phyloP scores from a whole-genome alignment of 2,888 invertebrate species.

The Orchesella flavescens region DNA sequence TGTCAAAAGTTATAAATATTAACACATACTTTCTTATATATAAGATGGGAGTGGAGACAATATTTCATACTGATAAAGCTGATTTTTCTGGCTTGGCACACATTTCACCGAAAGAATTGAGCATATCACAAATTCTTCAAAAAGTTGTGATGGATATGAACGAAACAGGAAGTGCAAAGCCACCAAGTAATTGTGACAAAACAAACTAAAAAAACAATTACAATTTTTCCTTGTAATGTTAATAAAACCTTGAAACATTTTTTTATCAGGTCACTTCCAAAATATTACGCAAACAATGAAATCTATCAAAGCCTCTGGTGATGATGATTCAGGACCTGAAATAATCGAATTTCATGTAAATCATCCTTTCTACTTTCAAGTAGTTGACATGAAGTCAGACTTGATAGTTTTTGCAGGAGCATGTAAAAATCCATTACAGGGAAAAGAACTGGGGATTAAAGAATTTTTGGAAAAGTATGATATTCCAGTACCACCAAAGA shows the following conservation, averaged over 20 bases:
- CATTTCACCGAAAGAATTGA: conserved; percentile 30
- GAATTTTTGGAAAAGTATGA: conserved; percentile 48
- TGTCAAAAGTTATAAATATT: too few relatives aligned
- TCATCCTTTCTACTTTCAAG: conserved; percentile 58
- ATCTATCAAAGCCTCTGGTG: not conserved
- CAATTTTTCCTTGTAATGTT: too few relatives aligned
- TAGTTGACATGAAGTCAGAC: conserved; percentile 54
- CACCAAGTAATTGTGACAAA: conserved; percentile 43
- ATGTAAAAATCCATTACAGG: conserved; percentile 47
- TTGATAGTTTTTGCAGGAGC: conserved; percentile 46
- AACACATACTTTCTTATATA: not conserved
- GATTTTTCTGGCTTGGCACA: conserved; percentile 45
- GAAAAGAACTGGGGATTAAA: conserved; percentile 26
- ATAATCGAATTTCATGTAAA: conserved; percentile 48
- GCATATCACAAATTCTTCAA: conserved; percentile 46
- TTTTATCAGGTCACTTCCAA: conserved; percentile 15
- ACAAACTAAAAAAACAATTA: too few relatives aligned
- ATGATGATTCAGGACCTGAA: conserved; percentile 1
- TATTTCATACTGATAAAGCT: conserved; percentile 41
- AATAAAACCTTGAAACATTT: not conserved
- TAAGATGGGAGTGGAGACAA: conserved; percentile 51
- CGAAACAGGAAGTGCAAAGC: conserved; percentile 24
- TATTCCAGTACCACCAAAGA: conserved; percentile 9
- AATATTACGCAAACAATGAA: not conserved
- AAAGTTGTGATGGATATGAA: conserved; percentile 47